A percentile compares a stretch with the other conserved stretches of the same genome.
Conservation (phyloP, 1,140 invertebrate species). For the Drosophila ananassae region DNA sequence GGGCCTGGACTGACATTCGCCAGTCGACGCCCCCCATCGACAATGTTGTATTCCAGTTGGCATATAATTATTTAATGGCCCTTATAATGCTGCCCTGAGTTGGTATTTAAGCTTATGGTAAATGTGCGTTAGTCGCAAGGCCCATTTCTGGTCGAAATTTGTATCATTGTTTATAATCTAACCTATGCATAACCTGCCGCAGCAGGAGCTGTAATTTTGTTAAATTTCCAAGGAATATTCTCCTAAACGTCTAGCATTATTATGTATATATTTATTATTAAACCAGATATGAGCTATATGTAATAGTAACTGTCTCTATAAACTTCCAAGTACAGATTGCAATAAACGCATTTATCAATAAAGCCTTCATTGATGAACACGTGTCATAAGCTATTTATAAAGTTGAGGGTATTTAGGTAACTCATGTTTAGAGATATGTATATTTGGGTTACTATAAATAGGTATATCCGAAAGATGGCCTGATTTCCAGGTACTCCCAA, state of each 20-base stretch:
- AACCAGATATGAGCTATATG: no score
- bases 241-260: not conserved
- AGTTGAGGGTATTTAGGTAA: no score
- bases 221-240: not conserved
- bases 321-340: no score
- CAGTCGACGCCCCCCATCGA: constrained; percentile 25
- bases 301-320: no score
- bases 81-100: constrained; percentile 32
- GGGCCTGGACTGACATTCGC: constrained; percentile 30
- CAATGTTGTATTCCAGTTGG: constrained; percentile 48
- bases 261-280: no score
- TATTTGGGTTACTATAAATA: no score
- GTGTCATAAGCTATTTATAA: no score
- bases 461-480: not conserved
- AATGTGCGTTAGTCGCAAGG: not conserved
- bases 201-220: not conserved
- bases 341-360: no score
- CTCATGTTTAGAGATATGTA: no score
- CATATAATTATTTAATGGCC: constrained; percentile 70
- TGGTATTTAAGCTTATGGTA: constrained; percentile 35
- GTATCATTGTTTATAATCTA: not conserved
- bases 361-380: no score
- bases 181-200: not conserved
- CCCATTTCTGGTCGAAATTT: not conserved
- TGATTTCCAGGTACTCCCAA: not conserved